Evolutionary conservation across 2,888 invertebrate species (phyloP).

Genomic region (Caenorhabditis parvicauda): DNA sequence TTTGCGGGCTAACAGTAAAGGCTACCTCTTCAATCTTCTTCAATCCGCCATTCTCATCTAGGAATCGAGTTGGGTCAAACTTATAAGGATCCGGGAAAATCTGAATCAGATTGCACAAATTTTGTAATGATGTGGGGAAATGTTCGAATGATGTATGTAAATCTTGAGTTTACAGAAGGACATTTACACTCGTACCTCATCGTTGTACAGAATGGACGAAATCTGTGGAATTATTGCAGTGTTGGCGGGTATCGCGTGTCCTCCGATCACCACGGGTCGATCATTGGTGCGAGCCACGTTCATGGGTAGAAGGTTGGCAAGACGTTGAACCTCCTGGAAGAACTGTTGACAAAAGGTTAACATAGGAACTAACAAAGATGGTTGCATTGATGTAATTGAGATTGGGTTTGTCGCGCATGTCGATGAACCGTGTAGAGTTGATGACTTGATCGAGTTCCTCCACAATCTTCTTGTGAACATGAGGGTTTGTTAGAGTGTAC

Average conservation of each 20-base stretch:
- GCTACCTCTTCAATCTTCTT: conserved; percentile 20
- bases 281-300: conserved; percentile 21
- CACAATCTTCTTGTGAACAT: conserved; percentile 23
- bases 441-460: conserved; percentile 29
- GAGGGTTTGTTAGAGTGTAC: conserved; percentile 20
- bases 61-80: conserved; percentile 23
- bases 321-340: conserved; percentile 32
- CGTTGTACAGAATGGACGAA: conserved; percentile 26
- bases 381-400: conserved; percentile 29
- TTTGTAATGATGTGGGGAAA: too few species aligned
- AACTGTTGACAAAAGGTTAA: too few species aligned
- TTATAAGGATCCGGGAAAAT: conserved; percentile 27
- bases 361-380: conserved; percentile 19
- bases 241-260: conserved; percentile 15
- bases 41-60: conserved; percentile 15
- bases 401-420: conserved; percentile 12
- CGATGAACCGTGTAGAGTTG: conserved; percentile 26
- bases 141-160: too few species aligned
- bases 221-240: conserved; percentile 34
- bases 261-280: conserved; percentile 17
- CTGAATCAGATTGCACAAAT: conserved; percentile 4
- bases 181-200: conserved; percentile 8
- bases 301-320: conserved; percentile 33
- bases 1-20: neutral
- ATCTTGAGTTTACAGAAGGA: too few species aligned